A percentile compares a stretch with the other conserved stretches of the same genome.
These are phyloP conservation scores for Beaufortia kweichowensis DNA, from an alignment of 2,113 vertebrate species.

Conservation along the genomic window DNA sequence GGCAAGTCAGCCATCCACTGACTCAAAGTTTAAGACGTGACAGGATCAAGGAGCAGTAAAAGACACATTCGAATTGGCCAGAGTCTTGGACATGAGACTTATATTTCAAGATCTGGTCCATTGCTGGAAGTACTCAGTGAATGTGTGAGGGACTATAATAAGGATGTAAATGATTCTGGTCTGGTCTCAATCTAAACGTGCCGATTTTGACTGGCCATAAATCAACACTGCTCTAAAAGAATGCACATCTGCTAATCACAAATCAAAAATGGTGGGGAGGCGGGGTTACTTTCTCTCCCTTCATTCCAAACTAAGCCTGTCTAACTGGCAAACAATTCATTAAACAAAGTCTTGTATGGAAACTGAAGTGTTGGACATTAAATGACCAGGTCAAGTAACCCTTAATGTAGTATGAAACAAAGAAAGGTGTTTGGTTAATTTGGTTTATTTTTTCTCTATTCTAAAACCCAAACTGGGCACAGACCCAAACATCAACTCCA, in stretches of 20 bases:
- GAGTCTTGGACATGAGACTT: background rate
- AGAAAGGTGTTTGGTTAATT: constrained; percentile 58
- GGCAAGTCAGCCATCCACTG: constrained; percentile 37
- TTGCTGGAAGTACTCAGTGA: constrained; percentile 11
- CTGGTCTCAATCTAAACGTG: constrained; percentile 48
- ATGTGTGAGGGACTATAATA: constrained; percentile 38
- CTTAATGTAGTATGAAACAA: constrained; percentile 58
- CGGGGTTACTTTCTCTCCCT: constrained; percentile 6
- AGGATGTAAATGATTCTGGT: constrained; percentile 62
- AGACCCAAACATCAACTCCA: background rate
- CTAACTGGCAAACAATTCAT: constrained; percentile 54
- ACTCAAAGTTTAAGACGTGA: constrained; percentile 11
- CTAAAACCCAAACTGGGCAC: background rate
- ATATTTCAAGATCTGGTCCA: background rate
- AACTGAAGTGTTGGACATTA: constrained; percentile 1
- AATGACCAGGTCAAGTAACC: constrained; percentile 51
- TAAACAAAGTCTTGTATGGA: constrained; percentile 52
- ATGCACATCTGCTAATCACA: constrained; percentile 73
- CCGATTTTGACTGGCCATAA: constrained; percentile 51
- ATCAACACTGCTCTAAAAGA: constrained; percentile 54
- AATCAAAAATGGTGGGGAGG: constrained; percentile 53
- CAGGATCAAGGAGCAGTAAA: constrained; percentile 31
- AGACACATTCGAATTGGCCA: constrained; percentile 4
- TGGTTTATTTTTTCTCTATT: constrained; percentile 47
- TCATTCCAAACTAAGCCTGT: constrained; percentile 21